Conservation (phyloP, 2,888 invertebrate genomes). For the Thymelicus lineola region DNA sequence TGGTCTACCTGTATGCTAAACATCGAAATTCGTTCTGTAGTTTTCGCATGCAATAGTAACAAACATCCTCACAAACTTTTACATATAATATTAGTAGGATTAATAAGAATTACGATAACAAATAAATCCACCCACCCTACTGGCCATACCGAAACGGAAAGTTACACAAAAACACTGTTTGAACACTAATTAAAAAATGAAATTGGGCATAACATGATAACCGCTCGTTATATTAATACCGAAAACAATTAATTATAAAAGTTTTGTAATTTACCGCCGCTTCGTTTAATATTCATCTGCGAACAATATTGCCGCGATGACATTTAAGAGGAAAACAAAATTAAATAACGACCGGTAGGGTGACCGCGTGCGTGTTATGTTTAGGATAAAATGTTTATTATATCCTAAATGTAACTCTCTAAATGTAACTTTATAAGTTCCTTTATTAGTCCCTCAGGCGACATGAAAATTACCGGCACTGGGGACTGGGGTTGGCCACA, state of each 20-base stretch:
- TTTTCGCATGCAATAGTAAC: no score
- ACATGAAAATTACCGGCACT: no score
- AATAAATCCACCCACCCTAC: neutral
- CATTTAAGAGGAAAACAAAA: constrained; percentile 42
- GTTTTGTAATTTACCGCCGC: constrained; percentile 30
- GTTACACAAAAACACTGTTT: neutral
- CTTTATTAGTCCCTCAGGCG: no score
- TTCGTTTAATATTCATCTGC: constrained; percentile 31
- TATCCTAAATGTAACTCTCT: no score
- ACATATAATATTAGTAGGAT: no score
- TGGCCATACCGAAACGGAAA: neutral
- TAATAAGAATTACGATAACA: no score
- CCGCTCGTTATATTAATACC: constrained; percentile 9
- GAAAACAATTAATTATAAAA: constrained; percentile 30
- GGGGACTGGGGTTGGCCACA: no score
- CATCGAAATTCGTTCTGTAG: no score
- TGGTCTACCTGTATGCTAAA: no score
- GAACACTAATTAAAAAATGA: neutral
- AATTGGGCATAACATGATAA: neutral
- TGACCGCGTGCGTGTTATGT: neutral
- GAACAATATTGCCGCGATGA: constrained; percentile 41
- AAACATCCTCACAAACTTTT: no score
- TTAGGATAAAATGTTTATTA: neutral
- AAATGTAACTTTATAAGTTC: no score
- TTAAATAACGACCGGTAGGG: constrained; percentile 36